These are phyloP conservation scores for Strigamia maritima DNA, from an alignment of 2,888 invertebrate species.

Conservation along the genomic window DNA sequence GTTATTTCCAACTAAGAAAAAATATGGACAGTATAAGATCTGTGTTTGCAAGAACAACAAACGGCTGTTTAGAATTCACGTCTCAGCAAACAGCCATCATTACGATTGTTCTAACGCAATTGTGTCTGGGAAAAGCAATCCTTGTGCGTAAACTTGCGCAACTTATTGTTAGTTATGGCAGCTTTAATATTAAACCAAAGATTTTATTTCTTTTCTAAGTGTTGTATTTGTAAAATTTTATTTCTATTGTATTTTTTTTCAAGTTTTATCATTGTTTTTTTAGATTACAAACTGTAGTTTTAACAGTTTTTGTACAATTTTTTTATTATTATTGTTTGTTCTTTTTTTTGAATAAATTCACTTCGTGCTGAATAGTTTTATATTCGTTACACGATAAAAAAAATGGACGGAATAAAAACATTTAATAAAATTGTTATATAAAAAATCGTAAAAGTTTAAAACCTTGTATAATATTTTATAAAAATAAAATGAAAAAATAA, in stretches of 20 bases:
- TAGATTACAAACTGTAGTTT: not conserved
- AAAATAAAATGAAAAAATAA: not conserved
- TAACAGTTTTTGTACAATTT: not conserved
- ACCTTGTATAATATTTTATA: not conserved
- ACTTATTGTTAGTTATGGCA: not conserved
- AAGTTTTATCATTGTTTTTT: too few species aligned
- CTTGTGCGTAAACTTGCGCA: conserved; percentile 31
- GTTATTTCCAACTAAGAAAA: conserved; percentile 40
- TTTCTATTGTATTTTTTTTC: not conserved
- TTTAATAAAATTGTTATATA: not conserved
- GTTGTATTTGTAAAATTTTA: not conserved
- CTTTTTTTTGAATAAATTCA: not conserved
- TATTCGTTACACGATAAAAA: not conserved
- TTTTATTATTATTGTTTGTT: not conserved
- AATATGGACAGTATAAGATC: conserved; percentile 69
- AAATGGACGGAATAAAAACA: not conserved
- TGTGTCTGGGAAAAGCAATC: conserved; percentile 38
- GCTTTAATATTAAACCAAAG: not conserved
- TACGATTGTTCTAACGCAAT: conserved; percentile 41
- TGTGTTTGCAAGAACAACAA: conserved; percentile 89
- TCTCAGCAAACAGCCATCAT: not conserved
- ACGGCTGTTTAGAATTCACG: conserved; percentile 68
- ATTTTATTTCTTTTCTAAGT: not conserved
- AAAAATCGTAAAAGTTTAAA: not conserved
- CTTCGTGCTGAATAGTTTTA: not conserved